Conservation (phyloP, 2,888 invertebrate genomes). For the Agrochola lota region DNA sequence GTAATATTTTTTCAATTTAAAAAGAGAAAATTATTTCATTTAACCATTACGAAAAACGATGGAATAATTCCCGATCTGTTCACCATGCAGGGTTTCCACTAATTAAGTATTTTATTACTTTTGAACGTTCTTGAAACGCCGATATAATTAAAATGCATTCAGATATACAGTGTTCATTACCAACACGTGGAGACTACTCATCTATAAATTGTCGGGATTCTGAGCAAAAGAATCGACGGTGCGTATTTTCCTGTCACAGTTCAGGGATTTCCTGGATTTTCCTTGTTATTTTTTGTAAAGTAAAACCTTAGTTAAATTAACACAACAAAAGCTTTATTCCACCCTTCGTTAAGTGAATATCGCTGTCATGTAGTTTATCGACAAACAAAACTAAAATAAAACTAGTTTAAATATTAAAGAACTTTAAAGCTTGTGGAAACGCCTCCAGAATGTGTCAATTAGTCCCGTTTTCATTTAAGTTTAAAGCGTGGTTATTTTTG, state of each 20-base stretch:
- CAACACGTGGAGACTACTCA: conserved; percentile 8
- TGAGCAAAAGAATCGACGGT: conserved; percentile 18
- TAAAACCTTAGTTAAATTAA: conserved; percentile 25
- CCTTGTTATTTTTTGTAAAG: conserved; percentile 39
- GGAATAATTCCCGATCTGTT: not conserved
- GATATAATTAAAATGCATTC: conserved; percentile 11
- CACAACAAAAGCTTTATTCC: conserved; percentile 15
- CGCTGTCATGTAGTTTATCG: conserved; percentile 33
- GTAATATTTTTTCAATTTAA: not conserved
- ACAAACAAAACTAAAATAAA: conserved; percentile 25
- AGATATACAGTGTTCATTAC: conserved; percentile 6
- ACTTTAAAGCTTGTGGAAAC: conserved; percentile 17
- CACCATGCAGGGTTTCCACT: too few species aligned
- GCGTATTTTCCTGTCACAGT: conserved; percentile 34
- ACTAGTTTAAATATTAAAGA: conserved; percentile 31
- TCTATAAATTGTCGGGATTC: conserved; percentile 25
- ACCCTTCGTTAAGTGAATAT: conserved; percentile 35
- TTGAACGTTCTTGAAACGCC: not conserved
- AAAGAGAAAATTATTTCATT: not conserved
- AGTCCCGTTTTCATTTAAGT: conserved; percentile 31
- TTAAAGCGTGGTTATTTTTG: conserved; percentile 18
- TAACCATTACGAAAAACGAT: not conserved
- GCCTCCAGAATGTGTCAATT: conserved; percentile 39
- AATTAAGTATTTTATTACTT: not conserved
- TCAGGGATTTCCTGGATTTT: conserved; percentile 36